Base-by-base conservation (phyloP, 2,113 vertebrate genomes). In the Perca fluviatilis region DNA sequence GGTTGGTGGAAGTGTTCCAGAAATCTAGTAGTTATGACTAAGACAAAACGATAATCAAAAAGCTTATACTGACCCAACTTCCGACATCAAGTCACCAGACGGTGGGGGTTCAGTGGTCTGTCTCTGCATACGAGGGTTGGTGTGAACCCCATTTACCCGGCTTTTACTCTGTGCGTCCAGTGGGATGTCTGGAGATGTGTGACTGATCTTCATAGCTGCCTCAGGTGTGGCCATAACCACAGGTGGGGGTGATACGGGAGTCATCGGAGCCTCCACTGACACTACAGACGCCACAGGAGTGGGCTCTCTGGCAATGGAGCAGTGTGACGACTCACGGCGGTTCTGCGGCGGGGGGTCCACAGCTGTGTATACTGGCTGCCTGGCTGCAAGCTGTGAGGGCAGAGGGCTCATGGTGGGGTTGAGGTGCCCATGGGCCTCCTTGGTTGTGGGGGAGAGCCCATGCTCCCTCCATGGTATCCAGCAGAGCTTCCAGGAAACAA, bases 401-500 rank as follows among this genome's bases (percentile, higher is more conserved):
- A 86, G 74, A 62, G 89, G 91, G 79, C 87, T 91, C 90, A 94
- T 85, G 58, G 85, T 85, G 1, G 92, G 92, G 62, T 97, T 97
- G 74, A 96, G 95, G 87, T 97, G 98, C 91, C 96, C 95, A 2
- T 93, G 91, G 56, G 83, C 66, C 86, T 97, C 97, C 94, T 98
- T 98, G 95, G 63, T 95, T 54, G 95, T 95, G 70, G 96, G 96
- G 0, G 96, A 96, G 63, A 96, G 88, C 25, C 96, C 96, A 67
- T 96, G 95, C 89, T 99, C 98, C 87, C 98, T 96, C 98, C 98
- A 99, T 53, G 98, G 98, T 93, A 99, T 97, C 98, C 98, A 99
- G 90, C 98, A 99, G 85, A 99, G 97, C 89, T 99, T 99, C 98
- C 98, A 99, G 80, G 98, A 99, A 27, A 99, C 98, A 53, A 99